Evolutionary conservation across 2,113 vertebrate species (phyloP), one percentile per base, ranked within the genome.

Genomic region (Suricata suricatta): DNA sequence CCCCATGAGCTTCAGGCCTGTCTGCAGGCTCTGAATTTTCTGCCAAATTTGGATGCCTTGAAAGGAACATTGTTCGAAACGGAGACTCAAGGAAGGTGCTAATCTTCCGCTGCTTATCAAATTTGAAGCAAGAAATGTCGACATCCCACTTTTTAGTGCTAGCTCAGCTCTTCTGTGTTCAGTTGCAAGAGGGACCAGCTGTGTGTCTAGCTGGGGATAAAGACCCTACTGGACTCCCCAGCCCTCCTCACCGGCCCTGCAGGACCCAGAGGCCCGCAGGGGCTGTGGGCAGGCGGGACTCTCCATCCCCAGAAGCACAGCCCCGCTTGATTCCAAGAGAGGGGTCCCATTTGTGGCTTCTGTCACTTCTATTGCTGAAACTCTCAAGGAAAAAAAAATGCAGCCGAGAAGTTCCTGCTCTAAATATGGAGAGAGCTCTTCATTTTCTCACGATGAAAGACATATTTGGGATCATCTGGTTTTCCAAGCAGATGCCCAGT

Each of bases 401-500:
- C 60, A 69, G 7, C 90, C 71, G 97, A 95, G 96, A 97, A 95
- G 95, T 96, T 96, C 97, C 97, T 95, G 98, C 93, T 98, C 97
- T 94, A 95, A 98, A 97, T 90, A 79, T 93, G 96, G 96, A 97
- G 66, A 96, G 81, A 98, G 81, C 76, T 95, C 91, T 98, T 98
- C 93, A 93, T 98, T 98, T 98, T 98, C 97, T 98, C 88, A 92
- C n/a, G 60, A 96, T 97, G 95, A 97, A 98, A 98, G 96, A 88
- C 96, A 60, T 97, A 97, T 95, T 98, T 98, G 98, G 96, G 96
- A 96, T 99, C 98, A 98, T 98, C 80, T 98, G 93, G 95, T 97
- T 98, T 98, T 97, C 96, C 90, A 98, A 98, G 98, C 98, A 98
- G 98, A 98, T 99, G 98, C 98, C 98, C 97, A 97, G 98, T 98